phyloP scores from a whole-genome alignment of 2,797 vertebrate genomes.

The Perodicticus potto region DNA sequence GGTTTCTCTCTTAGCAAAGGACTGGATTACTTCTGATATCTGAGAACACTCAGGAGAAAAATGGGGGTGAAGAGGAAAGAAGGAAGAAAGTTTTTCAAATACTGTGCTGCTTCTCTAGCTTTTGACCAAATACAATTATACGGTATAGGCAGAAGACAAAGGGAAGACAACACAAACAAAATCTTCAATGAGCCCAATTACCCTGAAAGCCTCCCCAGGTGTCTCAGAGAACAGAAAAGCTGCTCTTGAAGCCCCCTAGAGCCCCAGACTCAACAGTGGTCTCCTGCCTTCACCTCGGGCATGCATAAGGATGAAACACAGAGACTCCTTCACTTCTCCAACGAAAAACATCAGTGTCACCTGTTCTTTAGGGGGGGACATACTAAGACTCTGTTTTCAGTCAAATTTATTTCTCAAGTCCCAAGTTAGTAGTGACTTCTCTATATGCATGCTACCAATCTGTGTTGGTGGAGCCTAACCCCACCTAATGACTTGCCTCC shows the following conservation, averaged over 20 bases:
- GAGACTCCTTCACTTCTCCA: not conserved
- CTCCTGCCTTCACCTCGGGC: not conserved
- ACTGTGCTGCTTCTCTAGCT: conserved; percentile 67
- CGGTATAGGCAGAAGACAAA: conserved; percentile 64
- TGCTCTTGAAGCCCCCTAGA: not conserved
- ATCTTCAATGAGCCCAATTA: conserved; percentile 63
- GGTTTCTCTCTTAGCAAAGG: conserved; percentile 71
- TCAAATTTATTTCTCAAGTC: not conserved
- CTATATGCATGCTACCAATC: not conserved
- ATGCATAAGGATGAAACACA: not conserved
- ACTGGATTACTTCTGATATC: conserved; percentile 57
- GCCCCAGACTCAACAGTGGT: not conserved
- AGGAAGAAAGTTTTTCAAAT: conserved; percentile 48
- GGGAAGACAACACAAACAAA: conserved; percentile 66
- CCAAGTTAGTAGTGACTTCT: not conserved
- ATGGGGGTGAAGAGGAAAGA: not conserved
- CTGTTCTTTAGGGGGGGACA: not conserved
- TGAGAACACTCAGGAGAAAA: conserved; percentile 75
- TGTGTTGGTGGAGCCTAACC: not conserved
- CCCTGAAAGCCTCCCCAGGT: conserved; percentile 51
- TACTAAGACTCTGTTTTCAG: not conserved
- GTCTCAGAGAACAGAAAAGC: not conserved
- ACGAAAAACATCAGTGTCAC: not conserved
- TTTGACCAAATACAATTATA: conserved; percentile 75
- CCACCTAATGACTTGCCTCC: not conserved